Base-by-base conservation (phyloP, 2,113 vertebrate genomes). In the Casuarius casuarius region DNA sequence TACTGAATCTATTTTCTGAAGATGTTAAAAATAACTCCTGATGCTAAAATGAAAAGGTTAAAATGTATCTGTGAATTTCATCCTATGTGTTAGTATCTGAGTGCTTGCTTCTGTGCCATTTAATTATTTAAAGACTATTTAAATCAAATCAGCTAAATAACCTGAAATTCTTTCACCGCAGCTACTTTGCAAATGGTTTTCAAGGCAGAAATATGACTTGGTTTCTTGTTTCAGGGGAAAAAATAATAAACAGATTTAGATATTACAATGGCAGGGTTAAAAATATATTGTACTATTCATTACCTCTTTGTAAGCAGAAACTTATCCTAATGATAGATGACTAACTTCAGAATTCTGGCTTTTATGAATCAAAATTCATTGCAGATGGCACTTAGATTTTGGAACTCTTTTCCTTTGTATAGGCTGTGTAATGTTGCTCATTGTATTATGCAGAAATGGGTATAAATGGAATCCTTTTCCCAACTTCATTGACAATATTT, bases 51-150 rank as follows among this genome's bases (percentile, higher is more conserved):
- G 7, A 40, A 63, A 92, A 92, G 22, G 26, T 85, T 85, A 73
- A 91, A 84, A 77, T 26, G 6, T 68, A 78, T 56, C 46, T 44
- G 72, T 52, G 85, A 74, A 62, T 68, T 67, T 89, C 67, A 49
- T 97, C 81, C 77, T 93, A 3, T 21, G 8, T 84, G 33, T 80
- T 12, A n/a, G 28, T 73, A 62, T 79, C 33, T 56, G 48, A 82
- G 21, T 77, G 28, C 28, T 0, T 42, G 63, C 65, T 87, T 82
- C 40, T 49, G 16, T 88, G 71, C 79, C 58, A 61, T 95, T 96
- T 63, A 94, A 12, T 96, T 97, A 95, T 92, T 97, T 95, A 92
- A 95, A 71, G 56, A 51, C 40, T 79, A 52, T 81, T 93, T 68
- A 84, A 85, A 73, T 84, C 8, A 21, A 91, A 87, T 84, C 31